phyloP scores from a whole-genome alignment of 2,888 invertebrate genomes.

The Pristionchus exspectatus region DNA sequence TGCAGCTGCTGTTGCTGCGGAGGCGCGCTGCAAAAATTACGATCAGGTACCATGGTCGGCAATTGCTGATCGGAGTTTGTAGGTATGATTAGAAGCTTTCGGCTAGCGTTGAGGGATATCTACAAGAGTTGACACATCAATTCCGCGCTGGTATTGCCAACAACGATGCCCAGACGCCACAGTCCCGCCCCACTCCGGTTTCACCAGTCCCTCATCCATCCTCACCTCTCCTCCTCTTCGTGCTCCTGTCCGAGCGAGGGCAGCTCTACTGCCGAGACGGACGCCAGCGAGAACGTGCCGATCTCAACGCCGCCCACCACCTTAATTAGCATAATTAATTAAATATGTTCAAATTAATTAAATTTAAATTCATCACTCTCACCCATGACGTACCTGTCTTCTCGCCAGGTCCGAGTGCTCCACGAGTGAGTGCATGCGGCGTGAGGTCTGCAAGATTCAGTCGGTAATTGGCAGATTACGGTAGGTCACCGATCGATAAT shows the following conservation, averaged over 20 bases:
- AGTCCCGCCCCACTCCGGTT: neutral
- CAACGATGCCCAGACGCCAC: neutral
- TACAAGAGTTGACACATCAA: too few species aligned
- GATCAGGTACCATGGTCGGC: too few species aligned
- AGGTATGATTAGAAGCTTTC: too few species aligned
- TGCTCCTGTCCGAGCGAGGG: conserved; percentile 7
- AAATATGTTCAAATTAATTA: neutral
- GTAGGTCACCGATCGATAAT: neutral
- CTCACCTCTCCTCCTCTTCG: conserved; percentile 8
- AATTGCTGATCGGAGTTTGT: too few species aligned
- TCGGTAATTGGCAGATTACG: neutral
- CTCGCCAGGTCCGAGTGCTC: conserved; percentile 53
- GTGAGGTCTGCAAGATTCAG: conserved; percentile 33
- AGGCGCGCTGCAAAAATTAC: neutral
- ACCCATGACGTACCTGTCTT: conserved; percentile 28
- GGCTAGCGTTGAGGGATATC: too few species aligned
- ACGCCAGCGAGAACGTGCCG: conserved; percentile 47
- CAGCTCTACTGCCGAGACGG: conserved; percentile 25
- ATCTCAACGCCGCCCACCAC: conserved; percentile 55
- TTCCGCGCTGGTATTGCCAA: too few species aligned
- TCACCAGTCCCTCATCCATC: neutral
- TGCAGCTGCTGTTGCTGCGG: conserved; percentile 4
- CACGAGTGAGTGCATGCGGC: conserved; percentile 54
- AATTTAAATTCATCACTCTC: neutral
- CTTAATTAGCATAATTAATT: conserved; percentile 11